Evolutionary conservation across 1,140 invertebrate species (phyloP), one percentile per base, ranked within the genome.

Genomic region (Chlorops oryzae): DNA sequence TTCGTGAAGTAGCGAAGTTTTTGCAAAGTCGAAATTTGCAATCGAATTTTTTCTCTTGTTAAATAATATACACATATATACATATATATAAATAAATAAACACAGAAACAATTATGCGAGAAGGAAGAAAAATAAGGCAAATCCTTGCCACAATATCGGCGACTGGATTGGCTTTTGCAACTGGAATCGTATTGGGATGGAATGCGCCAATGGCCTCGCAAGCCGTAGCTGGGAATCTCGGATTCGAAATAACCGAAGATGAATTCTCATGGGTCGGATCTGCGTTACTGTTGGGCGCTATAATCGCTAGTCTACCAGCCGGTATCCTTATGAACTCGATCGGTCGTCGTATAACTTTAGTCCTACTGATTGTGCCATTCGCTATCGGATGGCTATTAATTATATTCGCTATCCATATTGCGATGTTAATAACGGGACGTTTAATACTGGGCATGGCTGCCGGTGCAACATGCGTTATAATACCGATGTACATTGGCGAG

Each of bases 401-500:
- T 25, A 76, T 81, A 24, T 82, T 77, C 59, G 72, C 80, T 17
- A 61, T 78, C 5, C 75, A 78, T 24, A 75, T 84, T 4, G 58
- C 69, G 1, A 80, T 85, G 74, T 73, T 85, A n/a, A 82, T 80
- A 43, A 63, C 79, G 15, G 87, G 86, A 2, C 77, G 87, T 24
- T 79, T 88, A 50, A 75, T 87, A 5, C 80, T 80, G 15, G 85
- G 85, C 2, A 60, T 84, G n/a, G 78, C 78, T 17, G 63, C 63
- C 15, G 88, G 90, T 17, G 82, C 86, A 4, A 81, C 84, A 9
- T 89, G 86, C 57, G 78, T 84, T 2, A 78, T 78, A 3, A 81
- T 78, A 0, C 86, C 86, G 2, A 72, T 87, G 52, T 91, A 89
- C 58, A 81, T 82, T 2, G 81, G 80, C 2, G 88, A 90, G 73